A percentile compares a stretch with the other conserved stretches of the same genome.
phyloP scores from a whole-genome alignment of 53 echinoderm and acorn worm genomes.

The Arbacia lixula region DNA sequence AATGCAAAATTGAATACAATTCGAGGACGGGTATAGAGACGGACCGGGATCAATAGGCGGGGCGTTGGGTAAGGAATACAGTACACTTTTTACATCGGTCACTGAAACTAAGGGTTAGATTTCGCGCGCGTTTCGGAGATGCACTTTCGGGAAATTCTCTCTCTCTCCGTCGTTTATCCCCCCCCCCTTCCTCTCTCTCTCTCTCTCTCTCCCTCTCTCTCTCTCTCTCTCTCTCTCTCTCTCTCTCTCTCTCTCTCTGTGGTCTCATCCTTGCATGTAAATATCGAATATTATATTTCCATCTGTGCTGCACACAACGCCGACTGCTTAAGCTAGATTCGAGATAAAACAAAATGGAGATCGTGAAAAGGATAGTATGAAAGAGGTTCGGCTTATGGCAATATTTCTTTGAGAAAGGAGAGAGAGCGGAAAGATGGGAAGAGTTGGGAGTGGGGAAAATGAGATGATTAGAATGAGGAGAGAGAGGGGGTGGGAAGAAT shows the following conservation, averaged over 20 bases:
- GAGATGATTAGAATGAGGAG: background rate
- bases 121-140: constrained; percentile 37
- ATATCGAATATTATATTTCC: constrained; percentile 51
- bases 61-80: constrained; percentile 1
- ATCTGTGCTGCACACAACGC: constrained; percentile 2
- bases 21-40: constrained; percentile 1
- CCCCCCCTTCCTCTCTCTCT: too few species aligned
- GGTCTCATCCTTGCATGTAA: too few species aligned
- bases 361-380: too few species aligned
- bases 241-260: too few species aligned
- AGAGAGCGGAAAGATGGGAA: too few species aligned
- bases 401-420: too few species aligned
- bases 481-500: constrained; percentile 2
- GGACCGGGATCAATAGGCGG: constrained; percentile 7
- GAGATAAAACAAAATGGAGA: too few species aligned
- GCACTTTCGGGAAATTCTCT: constrained; percentile 41
- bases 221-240: too few species aligned
- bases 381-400: too few species aligned
- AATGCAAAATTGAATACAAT: constrained; percentile 37
- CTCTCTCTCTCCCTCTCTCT: too few species aligned
- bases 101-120: constrained; percentile 25
- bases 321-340: too few species aligned
- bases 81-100: constrained; percentile 3
- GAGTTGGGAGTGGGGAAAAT: constrained; percentile 14
- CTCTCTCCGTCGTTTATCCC: constrained; percentile 31